Base-by-base conservation (phyloP, 2,888 invertebrate species). In the Caenorhabditis parvicauda region DNA sequence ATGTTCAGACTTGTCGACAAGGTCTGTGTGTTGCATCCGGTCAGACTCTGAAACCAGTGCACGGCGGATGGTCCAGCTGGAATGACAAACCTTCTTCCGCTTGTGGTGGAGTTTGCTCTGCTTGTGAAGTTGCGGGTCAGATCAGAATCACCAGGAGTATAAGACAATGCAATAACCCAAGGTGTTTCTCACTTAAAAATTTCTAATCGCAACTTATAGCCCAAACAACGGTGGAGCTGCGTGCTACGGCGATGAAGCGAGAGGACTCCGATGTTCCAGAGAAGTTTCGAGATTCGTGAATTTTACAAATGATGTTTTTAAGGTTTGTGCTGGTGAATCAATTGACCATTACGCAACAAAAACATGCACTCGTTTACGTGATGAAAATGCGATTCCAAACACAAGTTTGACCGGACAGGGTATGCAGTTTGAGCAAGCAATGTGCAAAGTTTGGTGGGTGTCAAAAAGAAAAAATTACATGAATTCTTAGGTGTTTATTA, bases 21-120 rank as follows among this genome's bases (percentile, higher is more conserved):
- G 78, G 78, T 17, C 52, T 59, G 42, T 77, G 78, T 50, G 59
- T 64, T 22, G 54, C 53, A 35, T 55, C 63, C n/a, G 43, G 55
- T 17, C 46, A 46, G 12, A 22, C 51, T 24, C 55, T 67, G 47
- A 54, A 50, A 4, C 70, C 65, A 14, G 64, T 72, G 14, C 50
- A 71, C 21, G 78, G 78, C 9, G 64, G 61, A 7, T 78, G 77
- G 77, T 61, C 72, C 6, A 50, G 50, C 1, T 78, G 78, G 77
- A 74, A 72, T 43, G 77, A 78, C 35, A 32, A 51, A 7, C 72
- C 74, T 3, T 43, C 55, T 12, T 45, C 61, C 7, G 46, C 56
- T 39, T 74, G 75, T 39, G 68, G 71, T 12, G 69, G 67, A 17
- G 44, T 51, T n/a, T 78, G 76, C 54, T 64, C 71, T 4, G 54